A percentile compares a stretch with the other conserved stretches of the same genome.
These are phyloP conservation scores for Clytia hemisphaerica DNA, from an alignment of 30 jellyfish, hydroid and myxozoan genomes.

Conservation along the genomic window DNA sequence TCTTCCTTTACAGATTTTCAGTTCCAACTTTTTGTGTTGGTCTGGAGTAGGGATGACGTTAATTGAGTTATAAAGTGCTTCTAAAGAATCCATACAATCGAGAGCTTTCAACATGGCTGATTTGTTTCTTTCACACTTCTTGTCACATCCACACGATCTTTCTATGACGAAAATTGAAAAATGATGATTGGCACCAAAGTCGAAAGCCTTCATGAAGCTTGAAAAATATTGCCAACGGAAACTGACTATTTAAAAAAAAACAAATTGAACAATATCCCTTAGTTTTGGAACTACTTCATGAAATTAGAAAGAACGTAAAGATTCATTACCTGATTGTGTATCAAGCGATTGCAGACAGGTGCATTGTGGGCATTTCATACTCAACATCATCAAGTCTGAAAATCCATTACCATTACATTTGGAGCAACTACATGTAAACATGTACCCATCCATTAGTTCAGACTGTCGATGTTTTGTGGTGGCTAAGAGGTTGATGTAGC, in stretches of 20 bases:
- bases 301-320: too few species aligned
- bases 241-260: too few species aligned
- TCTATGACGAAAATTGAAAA: too few species aligned
- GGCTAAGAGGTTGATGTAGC: constrained; percentile 59
- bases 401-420: constrained; percentile 28
- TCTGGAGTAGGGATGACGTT: constrained; percentile 28
- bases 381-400: neutral
- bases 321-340: too few species aligned
- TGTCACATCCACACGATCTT: too few species aligned
- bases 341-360: neutral
- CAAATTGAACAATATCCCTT: neutral
- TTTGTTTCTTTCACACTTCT: too few species aligned
- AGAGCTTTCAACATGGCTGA: neutral
- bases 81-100: constrained; percentile 12
- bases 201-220: too few species aligned
- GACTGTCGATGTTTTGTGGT: constrained; percentile 30
- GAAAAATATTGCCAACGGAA: too few species aligned
- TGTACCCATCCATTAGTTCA: constrained; percentile 61
- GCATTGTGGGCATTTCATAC: neutral
- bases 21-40: constrained; percentile 20
- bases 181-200: too few species aligned
- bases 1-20: constrained; percentile 12
- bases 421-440: constrained; percentile 60
- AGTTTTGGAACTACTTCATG: too few species aligned
- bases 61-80: constrained; percentile 14